Evolutionary conservation across 30 jellyfish, hydroid and myxozoan species (phyloP), one percentile per base, ranked within the genome.

Genomic region (Aurelia sp.): DNA sequence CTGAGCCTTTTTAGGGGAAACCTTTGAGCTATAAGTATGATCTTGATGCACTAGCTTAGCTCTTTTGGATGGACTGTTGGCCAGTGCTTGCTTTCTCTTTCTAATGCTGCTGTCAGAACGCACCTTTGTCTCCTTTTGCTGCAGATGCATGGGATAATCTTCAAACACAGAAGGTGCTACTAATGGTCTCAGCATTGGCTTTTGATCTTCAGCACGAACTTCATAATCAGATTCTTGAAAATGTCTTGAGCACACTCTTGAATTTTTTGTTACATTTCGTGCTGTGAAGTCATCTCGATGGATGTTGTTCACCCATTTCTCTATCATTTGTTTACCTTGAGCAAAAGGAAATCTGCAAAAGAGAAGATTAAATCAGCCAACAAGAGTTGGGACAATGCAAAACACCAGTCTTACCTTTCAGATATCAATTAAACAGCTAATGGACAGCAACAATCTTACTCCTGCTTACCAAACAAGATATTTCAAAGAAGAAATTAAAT

Each of bases 211-310:
- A 57, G 66, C 66, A 15, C 18, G 66, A 57, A 57, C 20, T 57
- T 19, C 66, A 57, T 57, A 57, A 57, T 57, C 66, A 57, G 20
- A 57, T 57, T 19, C 18, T 15, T 15, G 66, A 15, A 15, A 57
- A 57, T 13, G n/a, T 22, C 18, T 66, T 66, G 37, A 66, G 76
- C 76, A 66, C 37, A 65, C 76, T 65, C 76, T 65, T 65, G 76
- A 65, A 65, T 65, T 65, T 22, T 65, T 17, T 22, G 76, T 15
- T 1, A 65, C 33, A 65, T 65, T 65, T 15, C 47, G n/a, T 65
- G 35, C 19, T 65, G 19, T 17, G 35, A 65, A 65, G 35, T 65
- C 76, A 17, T 65, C 76, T 30, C 76, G 76, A 57, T 65, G 76
- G 19, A 65, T 65, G 35, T 65, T 65, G 35, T 65, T 65, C 19